A percentile compares a stretch with the other conserved stretches of the same genome.
Evolutionary conservation across 2,797 vertebrate genomes (phyloP).

Genomic region (Podarcis lilfordi): DNA sequence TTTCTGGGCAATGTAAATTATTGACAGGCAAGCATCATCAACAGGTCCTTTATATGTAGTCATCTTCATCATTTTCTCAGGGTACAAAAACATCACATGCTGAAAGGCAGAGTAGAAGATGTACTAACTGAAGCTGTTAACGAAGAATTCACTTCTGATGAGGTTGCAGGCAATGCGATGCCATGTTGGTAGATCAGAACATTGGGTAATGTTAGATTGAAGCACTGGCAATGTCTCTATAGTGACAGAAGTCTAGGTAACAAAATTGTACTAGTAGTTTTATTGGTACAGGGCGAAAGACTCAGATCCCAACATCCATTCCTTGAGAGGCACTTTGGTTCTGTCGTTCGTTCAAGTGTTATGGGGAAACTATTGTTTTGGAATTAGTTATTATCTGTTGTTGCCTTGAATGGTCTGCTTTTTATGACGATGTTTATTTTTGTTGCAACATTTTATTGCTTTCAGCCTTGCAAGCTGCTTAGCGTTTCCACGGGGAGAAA

Average conservation of each 20-base stretch:
- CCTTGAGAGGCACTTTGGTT: neutral
- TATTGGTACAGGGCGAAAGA: neutral
- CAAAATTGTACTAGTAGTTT: neutral
- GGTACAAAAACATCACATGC: neutral
- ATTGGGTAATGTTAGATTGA: neutral
- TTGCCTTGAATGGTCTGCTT: neutral
- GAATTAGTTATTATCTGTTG: neutral
- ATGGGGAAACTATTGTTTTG: neutral
- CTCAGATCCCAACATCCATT: neutral
- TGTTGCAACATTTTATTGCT: neutral
- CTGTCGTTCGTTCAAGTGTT: neutral
- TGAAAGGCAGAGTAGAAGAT: neutral
- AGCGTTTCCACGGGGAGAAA: neutral
- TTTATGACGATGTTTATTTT: neutral
- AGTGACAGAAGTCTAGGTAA: neutral
- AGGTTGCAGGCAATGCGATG: neutral
- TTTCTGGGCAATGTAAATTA: constrained; percentile 1
- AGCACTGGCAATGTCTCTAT: neutral
- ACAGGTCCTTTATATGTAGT: neutral
- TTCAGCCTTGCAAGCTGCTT: neutral
- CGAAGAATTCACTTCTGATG: neutral
- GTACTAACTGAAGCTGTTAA: neutral
- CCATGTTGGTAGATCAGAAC: neutral
- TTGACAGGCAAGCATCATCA: neutral
- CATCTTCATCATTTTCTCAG: neutral